Evolutionary conservation across 2,888 invertebrate species (phyloP).

Genomic region (Drosophila recens): DNA sequence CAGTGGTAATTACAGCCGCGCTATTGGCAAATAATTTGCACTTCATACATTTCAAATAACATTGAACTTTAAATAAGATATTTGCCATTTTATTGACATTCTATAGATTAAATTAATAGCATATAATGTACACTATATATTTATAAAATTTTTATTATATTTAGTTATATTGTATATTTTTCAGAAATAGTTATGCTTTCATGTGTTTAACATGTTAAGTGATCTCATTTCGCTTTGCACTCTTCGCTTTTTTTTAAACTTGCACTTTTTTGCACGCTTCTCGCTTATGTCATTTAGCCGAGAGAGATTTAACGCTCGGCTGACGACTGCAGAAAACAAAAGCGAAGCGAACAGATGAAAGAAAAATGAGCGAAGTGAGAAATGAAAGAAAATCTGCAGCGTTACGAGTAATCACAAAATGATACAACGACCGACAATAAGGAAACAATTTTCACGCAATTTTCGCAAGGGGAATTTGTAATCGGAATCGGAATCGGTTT

Average conservation of each 20-base stretch:
- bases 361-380: constrained; percentile 12
- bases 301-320: constrained; percentile 50
- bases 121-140: too few relatives aligned
- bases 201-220: not conserved
- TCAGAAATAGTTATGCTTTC: not conserved
- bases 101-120: too few relatives aligned
- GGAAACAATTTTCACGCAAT: constrained; percentile 71
- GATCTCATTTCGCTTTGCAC: constrained; percentile 7
- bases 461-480: constrained; percentile 22
- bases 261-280: constrained; percentile 42
- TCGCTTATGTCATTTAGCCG: constrained; percentile 52
- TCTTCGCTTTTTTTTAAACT: constrained; percentile 24
- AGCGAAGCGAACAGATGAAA: constrained; percentile 19
- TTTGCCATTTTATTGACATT: constrained; percentile 1
- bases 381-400: constrained; percentile 43
- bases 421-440: constrained; percentile 54
- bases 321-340: constrained; percentile 37
- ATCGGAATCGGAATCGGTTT: constrained; percentile 37
- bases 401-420: constrained; percentile 39
- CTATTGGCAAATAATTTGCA: constrained; percentile 59
- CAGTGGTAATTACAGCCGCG: constrained; percentile 51
- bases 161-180: not conserved
- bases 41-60: not conserved
- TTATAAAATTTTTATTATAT: not conserved
- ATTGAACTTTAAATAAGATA: not conserved